Base-by-base conservation (phyloP, 1,140 invertebrate genomes). In the Orchestia grillus region DNA sequence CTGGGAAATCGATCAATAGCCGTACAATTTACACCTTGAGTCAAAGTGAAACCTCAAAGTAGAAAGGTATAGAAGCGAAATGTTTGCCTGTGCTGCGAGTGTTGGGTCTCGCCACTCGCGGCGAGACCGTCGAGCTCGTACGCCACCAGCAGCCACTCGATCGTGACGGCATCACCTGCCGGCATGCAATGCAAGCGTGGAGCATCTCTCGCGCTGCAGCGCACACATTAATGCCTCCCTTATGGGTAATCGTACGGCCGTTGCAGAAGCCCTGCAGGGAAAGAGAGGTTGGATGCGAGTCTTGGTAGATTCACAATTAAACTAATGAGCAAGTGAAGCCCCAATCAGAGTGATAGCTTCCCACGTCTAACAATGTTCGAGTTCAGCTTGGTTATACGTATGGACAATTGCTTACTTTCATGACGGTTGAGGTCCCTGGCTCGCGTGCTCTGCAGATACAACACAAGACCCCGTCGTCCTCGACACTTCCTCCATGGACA, bases 371-470 rank as follows among this genome's bases (percentile, higher is more conserved):
- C 36, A 77, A 8, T 19, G 62, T 77, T 77, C 4, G 88, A 90
- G 43, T 44, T 42, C 43, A 44, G 88, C 88, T 8, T 90, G 41
- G 4, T 90, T 90, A 90, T 28, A 41, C 88, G 43, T 90, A 44
- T 44, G 88, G n/a, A 90, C 88, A 41, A 90, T 90, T 90, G 62
- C 62, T 15, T 90, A 90, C 88, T 90, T 90, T 90, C 88, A 8
- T 90, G 88, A 41, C 88, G 88, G 88, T 90, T 90, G 42, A 4
- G 41, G 36, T 0, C n/a, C 88, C 43, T 44, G 88, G 88, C n/a
- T 90, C 88, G 88, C 88, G 88, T 90, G 88, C 43, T 44, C 36
- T 28, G 43, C 88, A 90, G 88, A 90, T 90, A 90, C 88, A 43
- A 41, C 42, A 28, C 42, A 28, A 36, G 36, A 28, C 62, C 62